A percentile compares a stretch with the other conserved stretches of the same genome.
These are phyloP conservation scores for Tetramorium alpestre DNA, from an alignment of 1,140 invertebrate genomes.

Conservation along the genomic window DNA sequence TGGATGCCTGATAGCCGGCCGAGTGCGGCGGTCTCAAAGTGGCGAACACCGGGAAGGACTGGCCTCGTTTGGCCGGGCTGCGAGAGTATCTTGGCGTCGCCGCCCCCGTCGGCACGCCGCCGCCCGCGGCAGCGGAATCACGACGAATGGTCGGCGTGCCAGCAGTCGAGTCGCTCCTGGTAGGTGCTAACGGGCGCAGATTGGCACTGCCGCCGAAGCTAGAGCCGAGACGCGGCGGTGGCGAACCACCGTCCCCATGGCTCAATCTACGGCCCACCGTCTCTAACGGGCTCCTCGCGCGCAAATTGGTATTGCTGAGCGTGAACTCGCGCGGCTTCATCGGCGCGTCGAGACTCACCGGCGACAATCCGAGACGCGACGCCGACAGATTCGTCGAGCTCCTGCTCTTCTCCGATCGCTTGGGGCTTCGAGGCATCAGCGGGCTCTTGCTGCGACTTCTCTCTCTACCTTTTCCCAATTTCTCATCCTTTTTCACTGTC, in stretches of 20 bases:
- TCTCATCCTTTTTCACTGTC: slow-evolving; percentile 77
- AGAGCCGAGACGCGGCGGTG: slow-evolving; percentile 79
- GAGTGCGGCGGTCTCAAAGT: slow-evolving; percentile 79
- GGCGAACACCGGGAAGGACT: slow-evolving; percentile 84
- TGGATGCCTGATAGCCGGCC: slow-evolving; percentile 74
- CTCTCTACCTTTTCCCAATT: slow-evolving; percentile 75
- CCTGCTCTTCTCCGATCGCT: slow-evolving; percentile 79
- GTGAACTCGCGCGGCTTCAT: slow-evolving; percentile 84
- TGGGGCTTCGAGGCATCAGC: slow-evolving; percentile 81
- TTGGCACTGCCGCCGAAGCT: slow-evolving; percentile 81
- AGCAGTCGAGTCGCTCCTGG: slow-evolving; percentile 79
- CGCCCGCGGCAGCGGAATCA: slow-evolving; percentile 40
- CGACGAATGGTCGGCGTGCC: slow-evolving; percentile 33
- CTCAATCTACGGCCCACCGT: slow-evolving; percentile 83
- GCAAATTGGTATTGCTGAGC: slow-evolving; percentile 82
- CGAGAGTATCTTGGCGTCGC: slow-evolving; percentile 80
- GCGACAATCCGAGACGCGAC: slow-evolving; percentile 80
- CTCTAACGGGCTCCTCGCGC: slow-evolving; percentile 83
- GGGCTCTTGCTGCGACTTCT: slow-evolving; percentile 84
- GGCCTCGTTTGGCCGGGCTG: slow-evolving; percentile 83
- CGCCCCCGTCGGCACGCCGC: slow-evolving; percentile 71
- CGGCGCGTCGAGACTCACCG: slow-evolving; percentile 78
- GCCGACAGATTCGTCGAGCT: slow-evolving; percentile 83
- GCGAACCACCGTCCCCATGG: slow-evolving; percentile 82
- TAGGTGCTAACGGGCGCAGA: slow-evolving; percentile 74